Conservation (phyloP, 2,797 vertebrate species). For the Nyctalus aviator region DNA sequence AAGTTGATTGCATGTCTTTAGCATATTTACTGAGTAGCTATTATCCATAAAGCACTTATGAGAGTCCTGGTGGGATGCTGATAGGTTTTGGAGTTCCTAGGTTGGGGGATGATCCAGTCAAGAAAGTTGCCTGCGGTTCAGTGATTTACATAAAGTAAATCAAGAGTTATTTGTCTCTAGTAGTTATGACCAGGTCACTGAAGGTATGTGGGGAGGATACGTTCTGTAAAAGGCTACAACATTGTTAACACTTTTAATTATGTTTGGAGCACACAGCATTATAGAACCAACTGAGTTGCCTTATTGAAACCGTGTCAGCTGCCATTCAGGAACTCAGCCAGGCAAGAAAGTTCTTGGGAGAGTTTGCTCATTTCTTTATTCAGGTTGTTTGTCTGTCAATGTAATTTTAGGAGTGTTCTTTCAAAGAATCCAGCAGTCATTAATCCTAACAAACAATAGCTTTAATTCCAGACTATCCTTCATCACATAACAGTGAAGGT, state of each 20-base stretch:
- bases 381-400: conserved; percentile 83
- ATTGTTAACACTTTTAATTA: conserved; percentile 87
- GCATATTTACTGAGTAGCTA: not conserved
- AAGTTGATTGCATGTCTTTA: conserved; percentile 56
- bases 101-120: conserved; percentile 76
- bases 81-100: conserved; percentile 81
- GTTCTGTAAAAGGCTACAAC: conserved; percentile 84
- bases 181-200: conserved; percentile 84
- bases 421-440: conserved; percentile 76
- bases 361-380: conserved; percentile 83
- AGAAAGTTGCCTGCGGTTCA: conserved; percentile 77
- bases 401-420: conserved; percentile 75
- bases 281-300: conserved; percentile 65
- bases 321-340: conserved; percentile 79
- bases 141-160: conserved; percentile 81
- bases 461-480: conserved; percentile 70
- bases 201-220: conserved; percentile 86
- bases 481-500: conserved; percentile 66
- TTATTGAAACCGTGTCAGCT: conserved; percentile 85
- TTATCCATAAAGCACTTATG: not conserved
- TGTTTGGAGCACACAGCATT: conserved; percentile 78
- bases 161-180: conserved; percentile 83
- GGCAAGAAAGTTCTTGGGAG: conserved; percentile 78
- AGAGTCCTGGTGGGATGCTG: conserved; percentile 46
- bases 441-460: conserved; percentile 82